phyloP scores from a whole-genome alignment of 1,140 invertebrate species.

The Drosophila eugracilis region DNA sequence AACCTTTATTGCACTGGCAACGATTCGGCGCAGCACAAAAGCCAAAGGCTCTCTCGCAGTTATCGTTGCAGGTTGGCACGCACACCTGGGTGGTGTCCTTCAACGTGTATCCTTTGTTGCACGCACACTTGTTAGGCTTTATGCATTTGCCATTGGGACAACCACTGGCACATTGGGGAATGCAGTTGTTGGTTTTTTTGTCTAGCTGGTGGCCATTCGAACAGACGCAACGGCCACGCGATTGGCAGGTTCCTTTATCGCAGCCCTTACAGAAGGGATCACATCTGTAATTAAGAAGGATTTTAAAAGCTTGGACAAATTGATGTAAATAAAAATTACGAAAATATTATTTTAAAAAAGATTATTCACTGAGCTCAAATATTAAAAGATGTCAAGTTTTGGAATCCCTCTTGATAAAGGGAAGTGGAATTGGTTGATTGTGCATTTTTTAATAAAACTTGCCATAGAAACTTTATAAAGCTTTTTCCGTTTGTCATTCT shows the following conservation, averaged over 20 bases:
- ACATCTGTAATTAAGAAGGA: conserved; percentile 43
- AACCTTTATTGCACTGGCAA: conserved; percentile 41
- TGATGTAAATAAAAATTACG: too few species aligned
- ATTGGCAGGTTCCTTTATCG: conserved; percentile 25
- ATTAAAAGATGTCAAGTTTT: too few species aligned
- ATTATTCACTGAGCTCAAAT: too few species aligned
- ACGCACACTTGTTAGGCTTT: conserved; percentile 33
- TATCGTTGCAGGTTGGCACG: conserved; percentile 24
- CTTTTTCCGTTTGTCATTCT: too few species aligned
- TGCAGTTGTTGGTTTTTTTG: conserved; percentile 29
- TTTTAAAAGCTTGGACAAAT: too few species aligned
- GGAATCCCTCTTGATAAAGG: too few species aligned
- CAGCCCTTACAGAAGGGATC: conserved; percentile 54
- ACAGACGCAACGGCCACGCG: conserved; percentile 35
- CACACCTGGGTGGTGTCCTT: conserved; percentile 39
- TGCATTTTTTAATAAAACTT: too few species aligned
- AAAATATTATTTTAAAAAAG: too few species aligned
- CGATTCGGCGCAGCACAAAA: conserved; percentile 29
- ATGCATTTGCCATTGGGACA: conserved; percentile 49
- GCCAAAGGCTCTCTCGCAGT: conserved; percentile 19
- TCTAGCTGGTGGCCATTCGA: conserved; percentile 4
- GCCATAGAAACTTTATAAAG: too few species aligned
- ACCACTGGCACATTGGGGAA: conserved; percentile 41
- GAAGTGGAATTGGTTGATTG: too few species aligned
- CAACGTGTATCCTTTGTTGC: conserved; percentile 43